phyloP scores from a whole-genome alignment of 92 coral and sea anemone species.

The Umimayanthus chanpuru region DNA sequence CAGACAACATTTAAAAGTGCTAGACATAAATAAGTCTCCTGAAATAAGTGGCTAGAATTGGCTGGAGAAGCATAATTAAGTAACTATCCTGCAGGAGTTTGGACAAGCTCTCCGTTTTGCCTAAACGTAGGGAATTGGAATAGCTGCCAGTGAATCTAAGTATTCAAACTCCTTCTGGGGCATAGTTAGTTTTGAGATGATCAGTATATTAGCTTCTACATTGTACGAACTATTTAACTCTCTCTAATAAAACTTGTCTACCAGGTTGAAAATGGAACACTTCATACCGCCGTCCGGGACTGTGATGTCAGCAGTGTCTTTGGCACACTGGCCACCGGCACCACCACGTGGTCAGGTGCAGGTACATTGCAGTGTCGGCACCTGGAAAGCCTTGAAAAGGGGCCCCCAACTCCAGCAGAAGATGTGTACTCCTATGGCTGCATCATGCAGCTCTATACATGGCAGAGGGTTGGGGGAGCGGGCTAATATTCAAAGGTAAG shows the following conservation, averaged over 20 bases:
- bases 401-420: constrained; percentile 13
- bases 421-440: constrained; percentile 31
- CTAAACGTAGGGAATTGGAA: too few species aligned
- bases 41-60: too few species aligned
- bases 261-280: constrained; percentile 32
- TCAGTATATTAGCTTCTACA: too few species aligned
- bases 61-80: too few species aligned
- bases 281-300: constrained; percentile 21
- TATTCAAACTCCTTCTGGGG: too few species aligned
- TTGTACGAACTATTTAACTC: background rate
- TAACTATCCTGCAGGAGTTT: too few species aligned
- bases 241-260: background rate
- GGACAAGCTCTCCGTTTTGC: too few species aligned
- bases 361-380: constrained; percentile 26
- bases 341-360: constrained; percentile 11
- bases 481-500: background rate
- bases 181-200: too few species aligned
- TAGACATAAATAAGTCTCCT: too few species aligned
- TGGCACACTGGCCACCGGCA: constrained; percentile 30
- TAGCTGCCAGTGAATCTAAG: too few species aligned
- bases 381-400: constrained; percentile 3
- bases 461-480: constrained; percentile 23
- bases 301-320: constrained; percentile 28
- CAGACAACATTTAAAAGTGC: too few species aligned
- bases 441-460: constrained; percentile 19